Evolutionary conservation across 2,113 vertebrate species (phyloP).

Genomic region (Cisticola juncidis): DNA sequence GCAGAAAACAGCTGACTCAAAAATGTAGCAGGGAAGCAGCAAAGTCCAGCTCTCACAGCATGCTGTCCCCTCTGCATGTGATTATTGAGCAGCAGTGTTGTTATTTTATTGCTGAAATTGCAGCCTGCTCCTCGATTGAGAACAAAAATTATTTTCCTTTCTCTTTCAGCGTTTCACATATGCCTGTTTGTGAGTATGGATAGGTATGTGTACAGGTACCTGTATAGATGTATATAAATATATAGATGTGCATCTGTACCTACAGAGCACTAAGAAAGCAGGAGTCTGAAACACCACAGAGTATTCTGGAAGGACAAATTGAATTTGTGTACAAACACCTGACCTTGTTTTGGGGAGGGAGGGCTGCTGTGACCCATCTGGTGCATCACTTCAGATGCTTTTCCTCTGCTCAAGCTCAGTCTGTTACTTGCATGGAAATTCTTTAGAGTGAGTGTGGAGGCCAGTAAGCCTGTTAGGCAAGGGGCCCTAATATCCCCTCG

Average conservation of each 20-base stretch:
- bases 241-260: neutral
- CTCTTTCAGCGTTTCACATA: neutral
- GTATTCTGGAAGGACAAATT: neutral
- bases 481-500: neutral
- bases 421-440: neutral
- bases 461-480: neutral
- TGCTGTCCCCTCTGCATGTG: neutral
- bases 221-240: no score
- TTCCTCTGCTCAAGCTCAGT: neutral
- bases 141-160: neutral
- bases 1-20: neutral
- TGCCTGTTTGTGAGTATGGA: neutral
- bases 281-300: neutral
- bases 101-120: neutral
- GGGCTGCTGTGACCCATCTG: neutral
- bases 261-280: neutral
- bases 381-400: neutral
- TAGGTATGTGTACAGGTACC: no score
- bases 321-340: neutral
- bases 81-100: neutral
- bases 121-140: neutral
- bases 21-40: neutral
- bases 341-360: neutral
- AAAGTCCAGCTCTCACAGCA: neutral
- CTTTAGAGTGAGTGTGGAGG: neutral